Base-by-base conservation (phyloP, 1,140 invertebrate species). In the Megalopta genalis region DNA sequence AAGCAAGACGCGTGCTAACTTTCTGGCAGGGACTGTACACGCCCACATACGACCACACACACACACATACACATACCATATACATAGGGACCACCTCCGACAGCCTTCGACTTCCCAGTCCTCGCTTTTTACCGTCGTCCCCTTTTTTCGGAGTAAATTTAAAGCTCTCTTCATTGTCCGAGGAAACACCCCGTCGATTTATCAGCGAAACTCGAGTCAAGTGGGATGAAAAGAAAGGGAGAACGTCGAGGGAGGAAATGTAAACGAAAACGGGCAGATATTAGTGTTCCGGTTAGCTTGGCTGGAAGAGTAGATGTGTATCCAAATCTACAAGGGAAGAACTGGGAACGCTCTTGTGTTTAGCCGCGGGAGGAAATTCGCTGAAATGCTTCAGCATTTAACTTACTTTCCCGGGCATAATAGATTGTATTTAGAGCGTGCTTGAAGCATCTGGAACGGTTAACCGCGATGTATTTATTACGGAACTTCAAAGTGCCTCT, bases 111-210 rank as follows among this genome's bases (percentile, higher is more conserved):
- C 49, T 37, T 25, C 4, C 49, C 32, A 32, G 16, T n/a, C 21
- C 49, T 42, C 59, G 37, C 49, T 10, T 57, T 14, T 12, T 25
- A 18, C 54, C 42, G 18, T 18, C 21, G 32, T 68, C 25, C 14
- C 39, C 9, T 57, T 64, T 25, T 67, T 60, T 27, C 16, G 16
- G 42, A 71, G 46, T 25, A 71, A 77, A 71, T 77, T 77, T 77
- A 77, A 77, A 71, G 67, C 67, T 25, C 8, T 46, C 57, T 27
- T 27, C 57, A 39, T 70, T 27, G 59, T 27, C 59, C 68, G 46
- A 27, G 68, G 67, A 73, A 79, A 73, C 77, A 70, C 67, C 70
- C 49, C 39, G 77, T 74, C 77, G 63, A 79, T 79, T 79, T 79
- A 79, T 79, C 77, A 79, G 77, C 52, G 77, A 52, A 70, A 73